These are phyloP conservation scores for Cyphomyrus discorhynchus DNA, from an alignment of 2,113 vertebrate species.

Conservation along the genomic window DNA sequence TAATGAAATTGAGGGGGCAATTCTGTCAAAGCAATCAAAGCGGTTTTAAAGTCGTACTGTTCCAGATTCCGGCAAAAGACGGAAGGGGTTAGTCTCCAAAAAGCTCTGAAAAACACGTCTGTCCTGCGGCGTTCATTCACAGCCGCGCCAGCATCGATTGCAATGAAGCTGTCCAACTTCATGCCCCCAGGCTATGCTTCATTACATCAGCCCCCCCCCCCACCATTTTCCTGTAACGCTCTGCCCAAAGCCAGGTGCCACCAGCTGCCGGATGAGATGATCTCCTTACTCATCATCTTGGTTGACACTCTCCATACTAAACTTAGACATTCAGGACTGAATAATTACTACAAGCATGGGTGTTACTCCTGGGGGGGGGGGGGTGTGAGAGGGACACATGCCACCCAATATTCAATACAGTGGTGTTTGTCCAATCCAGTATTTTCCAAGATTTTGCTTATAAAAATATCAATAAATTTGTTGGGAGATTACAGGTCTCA, in stretches of 20 bases:
- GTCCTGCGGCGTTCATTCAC: neutral
- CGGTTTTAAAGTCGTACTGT: neutral
- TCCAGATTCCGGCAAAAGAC: neutral
- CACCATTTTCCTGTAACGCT: neutral
- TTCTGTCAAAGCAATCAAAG: neutral
- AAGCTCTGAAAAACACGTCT: neutral
- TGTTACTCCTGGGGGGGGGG: neutral
- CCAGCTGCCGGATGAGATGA: neutral
- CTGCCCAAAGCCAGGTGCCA: neutral
- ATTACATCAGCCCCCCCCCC: neutral
- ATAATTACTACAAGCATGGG: neutral
- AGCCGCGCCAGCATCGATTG: neutral
- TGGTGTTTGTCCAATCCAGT: neutral
- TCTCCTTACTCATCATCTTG: neutral
- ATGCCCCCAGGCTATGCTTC: neutral
- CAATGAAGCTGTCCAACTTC: neutral
- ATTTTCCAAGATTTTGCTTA: neutral
- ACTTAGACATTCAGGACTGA: neutral
- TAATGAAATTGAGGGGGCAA: neutral
- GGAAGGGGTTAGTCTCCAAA: neutral
- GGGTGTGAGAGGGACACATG: neutral
- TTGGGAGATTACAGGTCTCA: neutral
- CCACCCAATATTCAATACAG: neutral
- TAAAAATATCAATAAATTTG: neutral
- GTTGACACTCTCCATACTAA: neutral